phyloP scores from a whole-genome alignment of 2,888 invertebrate species.

The Campopleginae sp. region DNA sequence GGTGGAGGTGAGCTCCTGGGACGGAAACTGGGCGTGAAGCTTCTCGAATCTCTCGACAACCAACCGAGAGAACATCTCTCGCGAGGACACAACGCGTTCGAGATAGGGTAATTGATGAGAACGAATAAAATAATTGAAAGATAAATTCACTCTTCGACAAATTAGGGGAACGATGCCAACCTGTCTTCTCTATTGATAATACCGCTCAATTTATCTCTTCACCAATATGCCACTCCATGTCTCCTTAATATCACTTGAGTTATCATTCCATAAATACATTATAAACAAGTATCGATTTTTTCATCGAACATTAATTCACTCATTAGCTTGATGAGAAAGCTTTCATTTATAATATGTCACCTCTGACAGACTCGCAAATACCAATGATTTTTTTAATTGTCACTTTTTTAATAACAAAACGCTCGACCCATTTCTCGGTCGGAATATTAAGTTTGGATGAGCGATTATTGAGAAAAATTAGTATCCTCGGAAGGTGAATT shows the following conservation, averaged over 20 bases:
- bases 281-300: background rate
- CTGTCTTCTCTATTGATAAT: constrained; percentile 57
- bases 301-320: too few relatives aligned
- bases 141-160: constrained; percentile 77
- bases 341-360: background rate
- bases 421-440: too few relatives aligned
- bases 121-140: constrained; percentile 80
- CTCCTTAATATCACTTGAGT: constrained; percentile 30
- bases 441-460: too few relatives aligned
- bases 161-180: constrained; percentile 67
- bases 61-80: constrained; percentile 64
- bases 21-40: constrained; percentile 66
- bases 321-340: background rate
- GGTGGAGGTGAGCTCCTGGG: constrained; percentile 57
- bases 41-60: constrained; percentile 59
- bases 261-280: background rate
- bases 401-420: too few relatives aligned
- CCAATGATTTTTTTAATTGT: too few relatives aligned
- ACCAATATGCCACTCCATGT: constrained; percentile 9
- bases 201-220: constrained; percentile 66
- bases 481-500: too few relatives aligned
- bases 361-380: too few relatives aligned
- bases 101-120: constrained; percentile 80
- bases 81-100: constrained; percentile 54
- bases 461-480: too few relatives aligned